Evolutionary conservation across 92 coral and sea anemone species (phyloP), one percentile per base, ranked within the genome.

Genomic region (Actinernus sp.): DNA sequence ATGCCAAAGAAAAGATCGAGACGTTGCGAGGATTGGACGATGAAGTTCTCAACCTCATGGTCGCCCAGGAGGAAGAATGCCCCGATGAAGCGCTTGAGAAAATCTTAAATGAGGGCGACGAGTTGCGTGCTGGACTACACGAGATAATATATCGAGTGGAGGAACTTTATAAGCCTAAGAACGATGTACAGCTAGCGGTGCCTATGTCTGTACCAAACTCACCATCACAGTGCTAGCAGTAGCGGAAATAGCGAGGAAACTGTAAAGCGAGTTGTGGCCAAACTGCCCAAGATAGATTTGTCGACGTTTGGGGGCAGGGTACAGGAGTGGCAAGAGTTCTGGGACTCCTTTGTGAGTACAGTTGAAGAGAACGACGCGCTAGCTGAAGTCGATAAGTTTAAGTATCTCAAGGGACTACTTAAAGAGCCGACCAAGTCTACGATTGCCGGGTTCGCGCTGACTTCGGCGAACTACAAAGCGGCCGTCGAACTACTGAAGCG

Each of bases 261-360:
- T n/a, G n/a, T n/a, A n/a, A n/a, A n/a, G n/a, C n/a, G n/a, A n/a
- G n/a, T 39, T 25, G 18, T 51, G 27, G 80, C 32, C 1, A 80
- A 19, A 28, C 26, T 71, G 14, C 81, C 87, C 0, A 71, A 80
- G 33, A 36, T 80, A 0, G 66, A 61, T 6, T 28, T 65, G 3
- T 18, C 31, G 3, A 81, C 62, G 64, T 73, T 81, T 23, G 48
- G 58, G 7, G 88, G 76, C 0, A 56, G 45, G 9, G 10, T 82
- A 2, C 34, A 37, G 3, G 58, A 82, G 26, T 67, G 83, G 78
- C 83, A 58, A 32, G 89, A 82, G 67, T 66, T 82, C 23, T 74
- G 73, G 89, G 73, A 82, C 58, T 48, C 83, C 10, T 82, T 82
- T 13, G 72, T 49, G 39, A 82, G 83, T 68, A 26, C 78, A 3